Base-by-base conservation (phyloP, 2,797 vertebrate genomes). In the Manis crassicaudata region DNA sequence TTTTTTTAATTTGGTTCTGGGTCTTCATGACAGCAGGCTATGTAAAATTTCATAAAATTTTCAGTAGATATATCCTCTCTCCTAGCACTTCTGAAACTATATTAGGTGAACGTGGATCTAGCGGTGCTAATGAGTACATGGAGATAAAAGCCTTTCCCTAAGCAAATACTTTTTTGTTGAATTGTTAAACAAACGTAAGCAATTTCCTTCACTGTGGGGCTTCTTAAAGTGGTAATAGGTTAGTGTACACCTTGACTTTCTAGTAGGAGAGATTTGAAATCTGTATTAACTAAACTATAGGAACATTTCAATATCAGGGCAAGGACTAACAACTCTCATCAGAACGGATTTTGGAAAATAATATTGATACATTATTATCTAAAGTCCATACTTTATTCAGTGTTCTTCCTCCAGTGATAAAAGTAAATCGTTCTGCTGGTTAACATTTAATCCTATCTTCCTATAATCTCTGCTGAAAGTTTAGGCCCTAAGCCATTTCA, bases 141-240 rank as follows among this genome's bases (percentile, higher is more conserved):
- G 50, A 62, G 75, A 37, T 43, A 92, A 96, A 72, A 79, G 20
- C 10, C 1, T 83, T 92, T 92, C 50, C 54, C 54, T 37, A 25
- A 72, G 65, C 58, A 97, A 81, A 50, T n/a, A 50, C n/a, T 80
- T 17, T 75, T 72, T 96, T 97, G 32, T 90, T 95, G 95, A 90
- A 95, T 94, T 96, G 50, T 97, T 97, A 88, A 88, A 90, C 56
- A 95, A 90, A 96, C 35, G 72, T 90, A 80, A 65, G n/a, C 27
- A 75, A 60, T 86, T 95, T 70, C 92, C 63, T 75, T 90, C 88
- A 65, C 89, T 50, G 21, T 90, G 37, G 88, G n/a, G 29, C 21
- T 62, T 65, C 88, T 95, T 88, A 32, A 79, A 43, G 37, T 96
- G 79, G 88, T 96, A 87, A 92, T 40, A 88, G 82, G 82, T 85